phyloP scores from a whole-genome alignment of 2,888 invertebrate species.

The Acleris laterana region DNA sequence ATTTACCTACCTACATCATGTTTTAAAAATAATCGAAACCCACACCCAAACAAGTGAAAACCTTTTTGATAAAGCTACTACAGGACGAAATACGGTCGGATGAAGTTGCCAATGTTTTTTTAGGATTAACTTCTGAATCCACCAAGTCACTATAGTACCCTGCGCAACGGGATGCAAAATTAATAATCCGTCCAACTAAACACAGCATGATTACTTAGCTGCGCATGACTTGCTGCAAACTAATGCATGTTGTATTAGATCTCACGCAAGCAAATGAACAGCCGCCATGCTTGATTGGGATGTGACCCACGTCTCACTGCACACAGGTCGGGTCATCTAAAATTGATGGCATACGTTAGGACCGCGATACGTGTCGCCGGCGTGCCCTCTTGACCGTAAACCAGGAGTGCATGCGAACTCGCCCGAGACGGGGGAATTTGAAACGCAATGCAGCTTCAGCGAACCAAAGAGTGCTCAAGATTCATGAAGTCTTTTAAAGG shows the following conservation, averaged over 20 bases:
- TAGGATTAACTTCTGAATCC: too few species aligned
- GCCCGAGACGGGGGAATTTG: conserved; percentile 21
- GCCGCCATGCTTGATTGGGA: conserved; percentile 34
- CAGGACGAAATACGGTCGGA: too few species aligned
- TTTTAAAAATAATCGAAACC: too few species aligned
- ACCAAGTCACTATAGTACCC: too few species aligned
- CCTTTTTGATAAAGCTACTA: too few species aligned
- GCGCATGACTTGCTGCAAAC: conserved; percentile 18
- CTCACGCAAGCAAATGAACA: conserved; percentile 36
- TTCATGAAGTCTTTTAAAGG: conserved; percentile 13
- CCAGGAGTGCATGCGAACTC: conserved; percentile 34
- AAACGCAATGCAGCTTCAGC: conserved; percentile 34
- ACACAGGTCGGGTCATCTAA: conserved; percentile 56
- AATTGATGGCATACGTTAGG: conserved; percentile 59
- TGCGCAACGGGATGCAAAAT: too few species aligned
- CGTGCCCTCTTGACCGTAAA: conserved; percentile 41
- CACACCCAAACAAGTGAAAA: too few species aligned
- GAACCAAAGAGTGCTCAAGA: not conserved
- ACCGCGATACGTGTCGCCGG: conserved; percentile 45
- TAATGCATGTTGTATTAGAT: conserved; percentile 37
- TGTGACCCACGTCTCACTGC: conserved; percentile 37
- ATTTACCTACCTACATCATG: too few species aligned
- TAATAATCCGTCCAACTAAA: too few species aligned
- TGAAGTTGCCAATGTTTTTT: too few species aligned
- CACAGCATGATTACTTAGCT: conserved; percentile 10